Base-by-base conservation (phyloP, 2,888 invertebrate genomes). In the Mesochorus sp. region DNA sequence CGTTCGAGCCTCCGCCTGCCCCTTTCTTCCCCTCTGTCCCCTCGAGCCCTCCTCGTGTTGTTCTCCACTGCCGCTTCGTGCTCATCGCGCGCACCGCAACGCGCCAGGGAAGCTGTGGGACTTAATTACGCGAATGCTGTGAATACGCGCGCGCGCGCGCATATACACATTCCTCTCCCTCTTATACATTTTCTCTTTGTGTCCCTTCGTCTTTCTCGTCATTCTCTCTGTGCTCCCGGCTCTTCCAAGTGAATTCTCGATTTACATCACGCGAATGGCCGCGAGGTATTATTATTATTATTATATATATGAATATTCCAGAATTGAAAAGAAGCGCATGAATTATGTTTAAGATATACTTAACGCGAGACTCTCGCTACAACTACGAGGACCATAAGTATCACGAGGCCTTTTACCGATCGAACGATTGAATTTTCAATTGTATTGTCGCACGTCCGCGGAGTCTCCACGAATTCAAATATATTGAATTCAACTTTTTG, bases 61-160 rank as follows among this genome's bases (percentile, higher is more conserved):
- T 59, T 49, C 80, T 24, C 59, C 59, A 49, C 74, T 55, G 12
- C 70, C 55, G 42, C 53, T 66, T 71, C 39, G 47, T 79, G 66
- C 70, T 66, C 59, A 39, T 66, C 61, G 68, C 68, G 44, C 78
- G 71, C 79, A 82, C 80, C 81, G 82, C 81, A 82, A 81, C 82
- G 80, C 83, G 83, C 84, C 84, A 83, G 85, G 85, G 84, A 85
- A 86, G 85, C 86, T 85, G 84, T 82, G 87, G 86, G 87, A 90
- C 90, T 90, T 90, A 90, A 90, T 90, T 90, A 90, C 87, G 87
- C 81, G 84, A 88, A 88, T 87, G 85, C 81, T 81, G 83, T 79
- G 81, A 68, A 57, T 72, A 61, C 61, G 66, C 49, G 64, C 47
- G n/a, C 62, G 49, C 74, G 68, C 68, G 39, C 59, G 61, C 62